phyloP scores from a whole-genome alignment of 2,797 vertebrate species.

The Pterois miles region DNA sequence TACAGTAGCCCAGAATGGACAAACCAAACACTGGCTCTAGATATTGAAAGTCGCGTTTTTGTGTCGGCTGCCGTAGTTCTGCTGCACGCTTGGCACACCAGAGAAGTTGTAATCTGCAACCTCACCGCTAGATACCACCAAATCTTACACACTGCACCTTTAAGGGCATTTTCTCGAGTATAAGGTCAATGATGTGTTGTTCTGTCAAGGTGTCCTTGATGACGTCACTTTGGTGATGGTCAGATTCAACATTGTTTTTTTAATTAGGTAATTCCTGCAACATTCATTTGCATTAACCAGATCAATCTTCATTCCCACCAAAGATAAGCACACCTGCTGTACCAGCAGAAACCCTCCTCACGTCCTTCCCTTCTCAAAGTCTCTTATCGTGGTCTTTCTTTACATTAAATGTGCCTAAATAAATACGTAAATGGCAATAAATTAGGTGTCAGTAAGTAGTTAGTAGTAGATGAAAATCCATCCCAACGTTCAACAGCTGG shows the following conservation, averaged over 20 bases:
- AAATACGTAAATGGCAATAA: constrained; percentile 81
- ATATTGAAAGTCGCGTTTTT: no score
- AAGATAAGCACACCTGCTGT: constrained; percentile 62
- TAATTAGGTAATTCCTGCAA: constrained; percentile 62
- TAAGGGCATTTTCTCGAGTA: constrained; percentile 15
- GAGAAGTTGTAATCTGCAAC: not conserved
- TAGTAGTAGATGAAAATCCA: constrained; percentile 71
- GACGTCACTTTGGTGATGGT: constrained; percentile 70
- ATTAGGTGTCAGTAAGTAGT: constrained; percentile 73
- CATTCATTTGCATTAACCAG: constrained; percentile 69
- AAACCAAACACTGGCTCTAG: not conserved
- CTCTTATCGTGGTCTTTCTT: constrained; percentile 41
- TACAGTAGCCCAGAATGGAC: not conserved
- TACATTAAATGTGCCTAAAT: constrained; percentile 76
- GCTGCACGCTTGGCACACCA: no score
- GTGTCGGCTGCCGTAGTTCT: no score
- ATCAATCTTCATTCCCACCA: constrained; percentile 87
- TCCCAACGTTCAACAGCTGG: constrained; percentile 56
- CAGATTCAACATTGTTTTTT: constrained; percentile 75
- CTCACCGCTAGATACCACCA: not conserved
- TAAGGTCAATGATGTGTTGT: constrained; percentile 7
- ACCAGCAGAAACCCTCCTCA: constrained; percentile 19
- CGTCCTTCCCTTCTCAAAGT: constrained; percentile 40
- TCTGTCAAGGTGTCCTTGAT: constrained; percentile 40
- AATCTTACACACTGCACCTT: not conserved